These are phyloP conservation scores for Aramus guarauna DNA, from an alignment of 2,113 vertebrate species.

Conservation along the genomic window DNA sequence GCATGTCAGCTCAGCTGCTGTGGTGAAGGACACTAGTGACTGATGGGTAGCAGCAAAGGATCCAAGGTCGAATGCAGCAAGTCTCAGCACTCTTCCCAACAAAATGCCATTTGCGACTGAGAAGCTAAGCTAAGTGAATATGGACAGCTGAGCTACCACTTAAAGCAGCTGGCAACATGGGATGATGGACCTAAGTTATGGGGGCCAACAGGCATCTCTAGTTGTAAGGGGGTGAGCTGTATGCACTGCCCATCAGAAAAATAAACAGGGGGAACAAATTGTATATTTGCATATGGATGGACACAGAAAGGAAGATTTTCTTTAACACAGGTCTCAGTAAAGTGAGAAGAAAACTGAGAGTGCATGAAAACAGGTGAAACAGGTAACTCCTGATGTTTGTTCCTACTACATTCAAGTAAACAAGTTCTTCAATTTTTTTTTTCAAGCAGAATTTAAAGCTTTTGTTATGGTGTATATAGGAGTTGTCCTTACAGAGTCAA, in stretches of 20 bases:
- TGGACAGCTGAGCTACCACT: background rate
- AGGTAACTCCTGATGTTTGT: background rate
- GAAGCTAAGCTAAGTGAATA: background rate
- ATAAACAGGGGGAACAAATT: background rate
- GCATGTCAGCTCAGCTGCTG: background rate
- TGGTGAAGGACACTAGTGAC: background rate
- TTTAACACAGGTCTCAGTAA: background rate
- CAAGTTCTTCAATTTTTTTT: fast-evolving
- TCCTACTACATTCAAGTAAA: background rate
- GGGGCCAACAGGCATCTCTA: fast-evolving
- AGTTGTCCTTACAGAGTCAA: background rate
- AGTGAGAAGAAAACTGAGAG: background rate
- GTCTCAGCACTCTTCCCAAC: background rate
- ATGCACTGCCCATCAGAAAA: background rate
- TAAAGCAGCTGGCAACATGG: background rate
- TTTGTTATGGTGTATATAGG: background rate
- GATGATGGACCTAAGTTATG: background rate
- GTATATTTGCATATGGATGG: background rate
- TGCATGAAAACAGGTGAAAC: background rate
- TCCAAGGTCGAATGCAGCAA: background rate
- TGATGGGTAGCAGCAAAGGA: background rate
- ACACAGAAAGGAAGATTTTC: background rate
- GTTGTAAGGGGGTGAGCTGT: background rate
- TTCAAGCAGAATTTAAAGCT: background rate
- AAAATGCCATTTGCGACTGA: background rate